A percentile compares a stretch with the other conserved stretches of the same genome.
Conservation (phyloP, 2,888 invertebrate species). For the Leucophenga montana region DNA sequence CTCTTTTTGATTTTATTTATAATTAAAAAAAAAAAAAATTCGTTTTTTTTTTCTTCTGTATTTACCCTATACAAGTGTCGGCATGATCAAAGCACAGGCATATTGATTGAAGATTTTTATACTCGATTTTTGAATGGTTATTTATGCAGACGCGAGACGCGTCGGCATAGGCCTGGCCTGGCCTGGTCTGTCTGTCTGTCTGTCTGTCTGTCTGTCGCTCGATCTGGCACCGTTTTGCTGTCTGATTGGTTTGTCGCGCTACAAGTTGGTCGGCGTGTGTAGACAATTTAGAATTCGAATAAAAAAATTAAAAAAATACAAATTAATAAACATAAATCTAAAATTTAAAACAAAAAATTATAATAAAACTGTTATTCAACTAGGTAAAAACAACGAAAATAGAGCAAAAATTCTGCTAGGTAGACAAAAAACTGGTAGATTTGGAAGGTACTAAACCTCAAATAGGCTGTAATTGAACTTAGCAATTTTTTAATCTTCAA, state of each 20-base stretch:
- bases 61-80: conserved; percentile 28
- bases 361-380: no score
- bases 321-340: not conserved
- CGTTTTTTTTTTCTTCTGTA: not conserved
- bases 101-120: conserved; percentile 67
- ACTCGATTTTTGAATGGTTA: conserved; percentile 67
- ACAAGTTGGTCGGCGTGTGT: conserved; percentile 7
- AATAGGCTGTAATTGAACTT: no score
- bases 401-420: conserved; percentile 1
- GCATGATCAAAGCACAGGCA: conserved; percentile 57
- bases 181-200: not conserved
- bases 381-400: not conserved
- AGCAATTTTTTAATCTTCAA: no score
- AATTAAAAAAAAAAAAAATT: no score
- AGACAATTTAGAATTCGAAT: conserved; percentile 11
- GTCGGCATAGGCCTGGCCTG: not conserved
- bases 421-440: no score
- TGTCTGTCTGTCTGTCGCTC: not conserved
- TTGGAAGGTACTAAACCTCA: no score
- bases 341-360: conserved; percentile 12
- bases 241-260: not conserved
- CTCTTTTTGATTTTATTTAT: not conserved
- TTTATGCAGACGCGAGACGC: conserved; percentile 53
- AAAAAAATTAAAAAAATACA: not conserved
- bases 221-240: not conserved